These are phyloP conservation scores for Avahi laniger DNA, from an alignment of 2,797 vertebrate species.

Conservation along the genomic window DNA sequence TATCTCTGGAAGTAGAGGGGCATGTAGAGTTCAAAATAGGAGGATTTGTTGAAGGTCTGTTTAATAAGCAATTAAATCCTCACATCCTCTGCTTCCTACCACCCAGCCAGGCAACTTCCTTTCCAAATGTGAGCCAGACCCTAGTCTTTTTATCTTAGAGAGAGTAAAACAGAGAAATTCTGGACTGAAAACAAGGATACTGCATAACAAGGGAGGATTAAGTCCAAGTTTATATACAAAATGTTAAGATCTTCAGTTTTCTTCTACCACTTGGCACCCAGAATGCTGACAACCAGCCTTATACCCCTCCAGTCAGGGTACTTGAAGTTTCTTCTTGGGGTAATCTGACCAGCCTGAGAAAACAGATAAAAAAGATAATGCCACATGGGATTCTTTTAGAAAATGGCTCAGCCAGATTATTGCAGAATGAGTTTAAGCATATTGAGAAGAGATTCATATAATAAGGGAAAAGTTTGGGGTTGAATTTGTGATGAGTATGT, in stretches of 20 bases:
- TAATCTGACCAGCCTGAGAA: conserved; percentile 11
- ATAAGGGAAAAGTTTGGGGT: neutral
- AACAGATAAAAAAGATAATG: neutral
- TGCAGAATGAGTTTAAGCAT: conserved; percentile 20
- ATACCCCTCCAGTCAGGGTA: neutral
- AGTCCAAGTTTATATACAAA: neutral
- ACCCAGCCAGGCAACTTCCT: neutral
- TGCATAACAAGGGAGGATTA: neutral
- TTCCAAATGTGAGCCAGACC: neutral
- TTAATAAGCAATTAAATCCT: conserved; percentile 38
- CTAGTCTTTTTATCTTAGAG: neutral
- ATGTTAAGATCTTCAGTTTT: neutral
- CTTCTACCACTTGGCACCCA: neutral
- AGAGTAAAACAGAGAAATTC: neutral
- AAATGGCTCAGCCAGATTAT: conserved; percentile 16
- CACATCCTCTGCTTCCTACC: neutral
- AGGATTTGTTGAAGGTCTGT: neutral
- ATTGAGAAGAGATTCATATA: neutral
- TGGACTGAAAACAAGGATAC: neutral
- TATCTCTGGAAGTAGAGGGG: neutral
- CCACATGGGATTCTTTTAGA: neutral
- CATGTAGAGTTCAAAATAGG: conserved; percentile 12
- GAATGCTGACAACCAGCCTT: neutral
- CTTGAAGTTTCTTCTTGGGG: neutral
- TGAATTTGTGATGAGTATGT: neutral